These are phyloP conservation scores for Cyprinodon brontotheroides DNA, from an alignment of 2,113 vertebrate genomes.

Conservation along the genomic window DNA sequence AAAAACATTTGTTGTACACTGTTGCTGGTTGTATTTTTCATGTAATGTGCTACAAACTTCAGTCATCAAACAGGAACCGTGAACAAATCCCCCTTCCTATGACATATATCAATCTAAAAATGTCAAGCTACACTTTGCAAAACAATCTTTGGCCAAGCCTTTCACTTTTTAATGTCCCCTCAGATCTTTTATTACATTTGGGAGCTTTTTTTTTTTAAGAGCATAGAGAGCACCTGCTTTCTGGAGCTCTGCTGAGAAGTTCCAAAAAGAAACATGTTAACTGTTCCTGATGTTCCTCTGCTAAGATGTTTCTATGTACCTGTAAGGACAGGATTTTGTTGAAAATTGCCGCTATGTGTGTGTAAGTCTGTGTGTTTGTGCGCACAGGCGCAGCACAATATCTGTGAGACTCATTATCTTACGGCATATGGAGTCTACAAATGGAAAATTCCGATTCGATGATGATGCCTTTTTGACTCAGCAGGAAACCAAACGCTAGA, in stretches of 20 bases:
- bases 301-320: slow-evolving; percentile 45
- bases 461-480: slow-evolving; percentile 71
- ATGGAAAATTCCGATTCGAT: slow-evolving; percentile 75
- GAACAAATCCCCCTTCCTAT: slow-evolving; percentile 44
- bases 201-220: slow-evolving; percentile 18
- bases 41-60: background rate
- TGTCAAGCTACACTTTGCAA: slow-evolving; percentile 30
- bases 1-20: background rate
- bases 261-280: slow-evolving; percentile 49
- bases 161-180: slow-evolving; percentile 38
- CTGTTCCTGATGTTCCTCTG: slow-evolving; percentile 35
- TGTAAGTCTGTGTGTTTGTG: slow-evolving; percentile 38
- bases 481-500: slow-evolving; percentile 54
- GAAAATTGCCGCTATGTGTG: slow-evolving; percentile 9
- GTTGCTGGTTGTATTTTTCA: slow-evolving; percentile 2
- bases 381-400: slow-evolving; percentile 55
- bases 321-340: slow-evolving; percentile 25
- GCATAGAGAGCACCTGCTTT: slow-evolving; percentile 53
- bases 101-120: slow-evolving; percentile 24
- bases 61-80: too few species aligned
- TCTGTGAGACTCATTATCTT: slow-evolving; percentile 72
- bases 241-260: slow-evolving; percentile 17
- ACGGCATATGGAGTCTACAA: slow-evolving; percentile 64
- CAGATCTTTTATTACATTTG: slow-evolving; percentile 40
- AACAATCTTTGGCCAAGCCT: slow-evolving; percentile 43